Evolutionary conservation across 2,888 invertebrate genomes (phyloP).

Genomic region (Pheosia gnoma): DNA sequence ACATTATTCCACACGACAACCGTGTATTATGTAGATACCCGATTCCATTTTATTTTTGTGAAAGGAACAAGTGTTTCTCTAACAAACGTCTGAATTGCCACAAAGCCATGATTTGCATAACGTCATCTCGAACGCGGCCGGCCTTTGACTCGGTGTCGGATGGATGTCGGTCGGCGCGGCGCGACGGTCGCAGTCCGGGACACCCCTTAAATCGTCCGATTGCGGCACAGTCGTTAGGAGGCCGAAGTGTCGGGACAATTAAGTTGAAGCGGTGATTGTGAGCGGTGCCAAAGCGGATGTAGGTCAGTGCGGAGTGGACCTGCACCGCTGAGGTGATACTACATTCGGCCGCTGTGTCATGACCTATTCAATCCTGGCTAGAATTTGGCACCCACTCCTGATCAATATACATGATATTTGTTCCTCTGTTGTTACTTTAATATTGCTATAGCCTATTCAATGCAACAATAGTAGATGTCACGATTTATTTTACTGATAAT

Average conservation of each 20-base stretch:
- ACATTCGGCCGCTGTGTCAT: constrained; percentile 59
- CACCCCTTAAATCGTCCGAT: constrained; percentile 79
- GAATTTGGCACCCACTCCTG: constrained; percentile 55
- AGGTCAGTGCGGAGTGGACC: constrained; percentile 81
- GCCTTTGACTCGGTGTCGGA: constrained; percentile 59
- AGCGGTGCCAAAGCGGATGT: constrained; percentile 83
- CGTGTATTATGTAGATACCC: constrained; percentile 43
- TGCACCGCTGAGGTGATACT: constrained; percentile 68
- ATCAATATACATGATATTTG: constrained; percentile 3
- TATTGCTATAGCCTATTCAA: constrained; percentile 8
- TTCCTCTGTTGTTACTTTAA: constrained; percentile 33
- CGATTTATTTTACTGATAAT: constrained; percentile 1
- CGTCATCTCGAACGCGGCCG: constrained; percentile 63
- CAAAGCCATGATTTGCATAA: constrained; percentile 68
- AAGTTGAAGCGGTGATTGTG: constrained; percentile 83
- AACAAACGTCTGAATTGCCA: constrained; percentile 63
- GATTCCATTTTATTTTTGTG: constrained; percentile 50
- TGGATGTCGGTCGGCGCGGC: constrained; percentile 60
- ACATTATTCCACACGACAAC: constrained; percentile 52
- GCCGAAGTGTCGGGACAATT: constrained; percentile 83
- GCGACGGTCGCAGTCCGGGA: constrained; percentile 59
- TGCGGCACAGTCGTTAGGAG: constrained; percentile 81
- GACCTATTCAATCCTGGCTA: constrained; percentile 56
- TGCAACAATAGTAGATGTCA: background rate
- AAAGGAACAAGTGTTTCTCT: constrained; percentile 57